Conservation (phyloP, 2,888 invertebrate genomes). For the Hirtodrosophila confusa region DNA sequence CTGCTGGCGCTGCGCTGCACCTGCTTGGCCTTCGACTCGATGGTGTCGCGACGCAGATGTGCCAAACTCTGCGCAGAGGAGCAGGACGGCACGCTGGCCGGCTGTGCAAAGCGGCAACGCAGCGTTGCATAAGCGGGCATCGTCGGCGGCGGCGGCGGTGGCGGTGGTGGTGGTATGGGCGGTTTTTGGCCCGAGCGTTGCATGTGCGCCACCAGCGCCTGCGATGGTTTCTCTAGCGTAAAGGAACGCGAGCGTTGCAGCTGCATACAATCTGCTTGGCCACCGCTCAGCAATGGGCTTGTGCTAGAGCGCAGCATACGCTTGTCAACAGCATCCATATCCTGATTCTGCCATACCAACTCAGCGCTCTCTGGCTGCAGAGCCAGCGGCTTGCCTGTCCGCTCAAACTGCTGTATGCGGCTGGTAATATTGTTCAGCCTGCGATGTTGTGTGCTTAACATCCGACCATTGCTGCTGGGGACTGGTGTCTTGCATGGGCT, state of each 20-base stretch:
- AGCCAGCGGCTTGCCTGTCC: not conserved
- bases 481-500: no score
- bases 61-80: constrained; percentile 30
- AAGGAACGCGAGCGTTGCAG: constrained; percentile 90
- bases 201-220: constrained; percentile 86
- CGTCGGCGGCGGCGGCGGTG: constrained; percentile 3
- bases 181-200: constrained; percentile 43
- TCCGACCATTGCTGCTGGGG: not conserved
- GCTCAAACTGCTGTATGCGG: constrained; percentile 52
- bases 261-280: constrained; percentile 6
- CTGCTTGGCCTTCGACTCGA: constrained; percentile 82
- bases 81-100: constrained; percentile 5
- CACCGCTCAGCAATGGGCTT: constrained; percentile 68
- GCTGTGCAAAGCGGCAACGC: constrained; percentile 22
- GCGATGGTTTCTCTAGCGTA: constrained; percentile 91
- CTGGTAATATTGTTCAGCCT: constrained; percentile 46
- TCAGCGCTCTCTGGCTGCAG: not conserved
- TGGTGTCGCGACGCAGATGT: constrained; percentile 75
- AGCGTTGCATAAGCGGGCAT: not conserved
- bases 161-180: not conserved
- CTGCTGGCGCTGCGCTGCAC: constrained; percentile 60
- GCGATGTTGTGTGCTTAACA: constrained; percentile 21
- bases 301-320: constrained; percentile 75
- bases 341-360: constrained; percentile 31
- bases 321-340: constrained; percentile 19